Conservation (phyloP, 92 coral and sea anemone genomes). For the Epizoanthus ramosus region DNA sequence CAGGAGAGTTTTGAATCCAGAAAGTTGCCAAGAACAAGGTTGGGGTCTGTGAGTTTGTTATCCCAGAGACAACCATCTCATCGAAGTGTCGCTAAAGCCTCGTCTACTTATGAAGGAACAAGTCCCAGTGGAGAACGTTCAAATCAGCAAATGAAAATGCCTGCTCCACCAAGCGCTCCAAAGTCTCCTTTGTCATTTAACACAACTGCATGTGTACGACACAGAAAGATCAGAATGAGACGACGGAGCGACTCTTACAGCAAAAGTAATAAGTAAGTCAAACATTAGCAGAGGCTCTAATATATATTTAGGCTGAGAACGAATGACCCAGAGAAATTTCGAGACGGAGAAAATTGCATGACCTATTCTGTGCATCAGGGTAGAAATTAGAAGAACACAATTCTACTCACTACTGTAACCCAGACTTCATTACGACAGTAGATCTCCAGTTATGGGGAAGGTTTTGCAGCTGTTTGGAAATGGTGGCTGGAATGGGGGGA, state of each 20-base stretch:
- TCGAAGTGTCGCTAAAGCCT: constrained; percentile 1
- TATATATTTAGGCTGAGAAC: neutral
- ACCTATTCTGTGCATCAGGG: neutral
- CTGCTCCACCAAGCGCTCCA: constrained; percentile 30
- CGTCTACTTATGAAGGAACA: neutral
- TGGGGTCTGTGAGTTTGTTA: constrained; percentile 26
- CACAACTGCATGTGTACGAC: constrained; percentile 15
- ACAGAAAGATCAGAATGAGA: constrained; percentile 24
- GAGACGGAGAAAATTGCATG: neutral
- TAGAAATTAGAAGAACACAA: neutral
- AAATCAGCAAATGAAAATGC: constrained; percentile 13
- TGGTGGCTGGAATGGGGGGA: neutral
- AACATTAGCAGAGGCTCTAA: constrained; percentile 11
- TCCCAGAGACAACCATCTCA: constrained; percentile 35
- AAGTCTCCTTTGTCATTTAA: constrained; percentile 31
- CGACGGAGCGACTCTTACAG: constrained; percentile 20
- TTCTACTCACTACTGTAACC: too few species aligned
- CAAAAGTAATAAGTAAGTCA: constrained; percentile 24
- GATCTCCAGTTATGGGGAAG: too few species aligned
- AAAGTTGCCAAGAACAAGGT: constrained; percentile 17
- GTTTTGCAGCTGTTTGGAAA: neutral
- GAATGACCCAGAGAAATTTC: neutral
- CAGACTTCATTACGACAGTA: too few species aligned
- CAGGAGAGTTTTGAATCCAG: constrained; percentile 20
- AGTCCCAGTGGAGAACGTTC: neutral